A percentile compares a stretch with the other conserved stretches of the same genome.
These are phyloP conservation scores for Marasmarcha lunaedactyla DNA, from an alignment of 2,888 invertebrate genomes.

Conservation along the genomic window DNA sequence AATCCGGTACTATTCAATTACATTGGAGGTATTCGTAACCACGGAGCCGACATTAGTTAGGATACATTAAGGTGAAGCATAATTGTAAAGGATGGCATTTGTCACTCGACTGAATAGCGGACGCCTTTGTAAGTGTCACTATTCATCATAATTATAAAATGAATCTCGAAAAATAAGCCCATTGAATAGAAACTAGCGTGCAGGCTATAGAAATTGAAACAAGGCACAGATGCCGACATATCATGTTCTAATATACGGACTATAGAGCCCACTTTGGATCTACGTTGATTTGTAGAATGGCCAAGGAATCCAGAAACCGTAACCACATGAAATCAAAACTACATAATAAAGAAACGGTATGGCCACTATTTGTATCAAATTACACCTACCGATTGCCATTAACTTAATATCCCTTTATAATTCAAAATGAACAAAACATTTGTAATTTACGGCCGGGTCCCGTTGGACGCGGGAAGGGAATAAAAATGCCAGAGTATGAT, in stretches of 20 bases:
- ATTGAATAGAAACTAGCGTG: no score
- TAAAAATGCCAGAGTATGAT: constrained; percentile 58
- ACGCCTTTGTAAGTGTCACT: constrained; percentile 34
- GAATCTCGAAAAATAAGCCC: constrained; percentile 8
- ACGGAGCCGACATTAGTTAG: no score
- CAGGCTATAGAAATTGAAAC: no score
- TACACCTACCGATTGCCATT: constrained; percentile 67
- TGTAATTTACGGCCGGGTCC: constrained; percentile 58
- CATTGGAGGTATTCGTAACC: no score
- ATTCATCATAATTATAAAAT: constrained; percentile 41
- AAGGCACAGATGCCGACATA: constrained; percentile 17
- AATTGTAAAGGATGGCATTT: no score
- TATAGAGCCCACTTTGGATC: no score
- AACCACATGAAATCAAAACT: no score
- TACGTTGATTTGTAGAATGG: no score
- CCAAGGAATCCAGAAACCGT: no score
- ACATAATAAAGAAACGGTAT: no score
- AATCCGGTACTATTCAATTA: no score
- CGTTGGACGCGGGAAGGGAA: constrained; percentile 63
- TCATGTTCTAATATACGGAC: constrained; percentile 1
- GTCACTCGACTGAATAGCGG: constrained; percentile 17
- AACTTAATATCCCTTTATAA: constrained; percentile 63
- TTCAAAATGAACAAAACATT: constrained; percentile 63
- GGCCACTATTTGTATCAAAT: constrained; percentile 38
- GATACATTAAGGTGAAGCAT: no score